Base-by-base conservation (phyloP, 2,888 invertebrate genomes). In the Didymodactylos carnosus region DNA sequence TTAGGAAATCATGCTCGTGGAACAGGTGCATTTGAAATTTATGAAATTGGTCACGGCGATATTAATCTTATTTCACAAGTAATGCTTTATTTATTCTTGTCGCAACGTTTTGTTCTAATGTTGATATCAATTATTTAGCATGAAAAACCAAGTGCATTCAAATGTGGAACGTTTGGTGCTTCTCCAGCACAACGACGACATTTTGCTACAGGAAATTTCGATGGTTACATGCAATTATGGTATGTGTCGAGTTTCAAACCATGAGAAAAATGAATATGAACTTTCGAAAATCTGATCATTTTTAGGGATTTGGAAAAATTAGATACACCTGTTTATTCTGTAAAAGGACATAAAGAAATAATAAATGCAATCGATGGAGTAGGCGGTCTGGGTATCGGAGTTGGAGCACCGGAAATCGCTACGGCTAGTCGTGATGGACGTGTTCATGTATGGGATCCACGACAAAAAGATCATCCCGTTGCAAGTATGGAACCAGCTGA, bases 391-490 rank as follows among this genome's bases (percentile, higher is more conserved):
- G 88, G 87, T 72, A 82, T 88, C 4, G 90, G 91, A 72, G 91
- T 90, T 82, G 94, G 94, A 23, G 92, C 94, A 4, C 94, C 94
- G 11, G 95, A 95, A 87, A 88, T 95, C 79, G 92, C 90, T 0
- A 94, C 94, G 8, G 94, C 93, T 8, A 90, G 93, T 77, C 87
- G 91, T 83, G 94, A 95, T 87, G 94, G 90, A 4, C 87, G 88
- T 69, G 93, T 94, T 0, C 94, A 92, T 86, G 89, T 95, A 0
- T 95, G 95, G 95, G 95, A 95, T 82, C 89, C 91, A 0, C 87
- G 95, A 1, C 94, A 94, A 82, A 90, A 90, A 80, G 88, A 89
- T 71, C 87, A 87, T 46, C 93, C 95, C 0, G 94, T 95, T 0
- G 92, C 92, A 0, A 88, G 89, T 78, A 94, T 95, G 87, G 88